Evolutionary conservation across 2,888 invertebrate genomes (phyloP), one percentile per base, ranked within the genome.

Genomic region (Tenthredo mesomela): DNA sequence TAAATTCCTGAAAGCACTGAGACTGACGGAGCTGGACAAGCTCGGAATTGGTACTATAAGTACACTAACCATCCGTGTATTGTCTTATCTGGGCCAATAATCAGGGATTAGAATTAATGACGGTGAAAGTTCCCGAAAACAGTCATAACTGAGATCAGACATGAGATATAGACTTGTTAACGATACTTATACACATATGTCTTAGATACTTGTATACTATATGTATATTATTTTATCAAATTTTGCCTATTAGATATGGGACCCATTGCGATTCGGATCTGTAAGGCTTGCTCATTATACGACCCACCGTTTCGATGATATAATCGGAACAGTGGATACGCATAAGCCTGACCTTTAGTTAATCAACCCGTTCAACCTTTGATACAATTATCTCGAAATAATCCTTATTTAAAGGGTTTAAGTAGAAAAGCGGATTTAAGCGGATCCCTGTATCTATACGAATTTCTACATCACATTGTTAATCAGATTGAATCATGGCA

Each of bases 381-480:
- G 86, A 88, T 88, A 86, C 87, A 87, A 86, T 86, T 85, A 87
- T 82, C 87, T 86, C 75, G 61, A 84, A 37, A 29, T 85, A 86
- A 88, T 78, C 87, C 87, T 84, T 85, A 43, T 21, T 80, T 82
- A 86, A 88, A 88, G 86, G 89, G 89, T 85, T 89, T 89, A 88
- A 85, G 84, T 85, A 61, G 87, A 47, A 86, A 89, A 89, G 88
- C 88, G 88, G 89, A 89, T 89, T 88, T 61, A 12, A 2, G 29
- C 2, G 18, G 15, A n/a, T 12, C 29, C 29, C 77, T 61, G 47
- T 54, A 54, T 77, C 78, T 25, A 47, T 25, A 37, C 33, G 40
- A 61, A 58, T 15, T 21, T 9, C 77, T 54, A 54, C 29, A 54
- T 77, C 29, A 33, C 50, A 21, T 77, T 29, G 33, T 77, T 54